phyloP scores from a whole-genome alignment of 2,113 vertebrate species.

The Perca schrenkii region DNA sequence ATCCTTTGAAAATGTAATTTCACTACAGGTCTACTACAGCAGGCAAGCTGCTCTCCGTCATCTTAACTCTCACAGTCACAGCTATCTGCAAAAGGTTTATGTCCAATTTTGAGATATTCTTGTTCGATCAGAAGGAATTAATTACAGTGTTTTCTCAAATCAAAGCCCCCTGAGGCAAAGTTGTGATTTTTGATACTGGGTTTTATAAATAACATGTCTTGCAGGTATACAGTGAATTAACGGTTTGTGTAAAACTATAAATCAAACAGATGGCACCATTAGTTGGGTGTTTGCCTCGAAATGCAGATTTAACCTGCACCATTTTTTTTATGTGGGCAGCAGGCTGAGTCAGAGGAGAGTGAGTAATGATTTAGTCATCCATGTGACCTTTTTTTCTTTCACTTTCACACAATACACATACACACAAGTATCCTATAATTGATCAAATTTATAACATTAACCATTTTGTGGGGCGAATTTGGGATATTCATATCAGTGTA shows the following conservation, averaged over 20 bases:
- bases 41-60: not conserved
- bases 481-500: not conserved
- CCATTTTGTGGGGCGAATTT: not conserved
- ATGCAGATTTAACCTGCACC: not conserved
- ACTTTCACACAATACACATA: not conserved
- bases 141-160: not conserved
- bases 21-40: not conserved
- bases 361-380: slow-evolving; percentile 61
- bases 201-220: not conserved
- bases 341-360: slow-evolving; percentile 52
- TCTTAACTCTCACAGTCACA: not conserved
- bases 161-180: no score
- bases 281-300: slow-evolving; percentile 4
- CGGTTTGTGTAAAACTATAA: not conserved
- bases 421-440: not conserved
- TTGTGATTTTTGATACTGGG: no score
- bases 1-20: slow-evolving; percentile 12
- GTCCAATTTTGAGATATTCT: not conserved
- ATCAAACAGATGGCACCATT: not conserved
- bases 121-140: not conserved
- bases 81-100: not conserved
- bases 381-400: not conserved
- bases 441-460: no score
- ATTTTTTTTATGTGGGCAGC: slow-evolving; percentile 22
- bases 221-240: not conserved